A percentile compares a stretch with the other conserved stretches of the same genome.
Conservation (phyloP, 1,140 invertebrate genomes). For the Chrysopa pallens region DNA sequence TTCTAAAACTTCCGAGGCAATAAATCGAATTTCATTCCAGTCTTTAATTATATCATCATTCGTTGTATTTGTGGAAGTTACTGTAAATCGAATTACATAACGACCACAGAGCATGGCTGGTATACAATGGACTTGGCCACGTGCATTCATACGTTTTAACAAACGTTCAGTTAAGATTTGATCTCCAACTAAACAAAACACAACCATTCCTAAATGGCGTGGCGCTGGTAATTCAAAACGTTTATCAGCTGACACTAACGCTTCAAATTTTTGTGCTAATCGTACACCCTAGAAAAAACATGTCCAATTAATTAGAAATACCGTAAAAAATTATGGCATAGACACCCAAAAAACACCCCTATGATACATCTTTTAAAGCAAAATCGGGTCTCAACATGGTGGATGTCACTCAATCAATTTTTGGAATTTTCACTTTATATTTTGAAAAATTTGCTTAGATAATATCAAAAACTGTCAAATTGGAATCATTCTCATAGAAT, state of each 20-base stretch:
- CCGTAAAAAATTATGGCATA: slow-evolving; percentile 9
- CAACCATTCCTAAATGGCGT: slow-evolving; percentile 75
- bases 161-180: slow-evolving; percentile 62
- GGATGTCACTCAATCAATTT: too few species aligned
- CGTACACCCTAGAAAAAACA: slow-evolving; percentile 40
- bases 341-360: slow-evolving; percentile 1
- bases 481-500: too few species aligned
- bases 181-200: slow-evolving; percentile 50
- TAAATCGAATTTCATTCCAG: slow-evolving; percentile 73
- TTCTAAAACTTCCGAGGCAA: slow-evolving; percentile 53
- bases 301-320: background rate
- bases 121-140: slow-evolving; percentile 77
- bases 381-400: too few species aligned
- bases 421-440: too few species aligned
- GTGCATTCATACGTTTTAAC: slow-evolving; percentile 70
- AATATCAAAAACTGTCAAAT: too few species aligned
- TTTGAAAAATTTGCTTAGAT: too few species aligned
- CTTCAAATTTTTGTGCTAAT: slow-evolving; percentile 81
- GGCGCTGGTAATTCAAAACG: slow-evolving; percentile 82
- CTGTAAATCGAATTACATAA: slow-evolving; percentile 55
- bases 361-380: too few species aligned
- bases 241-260: slow-evolving; percentile 55
- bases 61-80: slow-evolving; percentile 82
- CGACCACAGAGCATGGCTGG: slow-evolving; percentile 39
- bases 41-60: slow-evolving; percentile 74